Base-by-base conservation (phyloP, 2,113 vertebrate species). In the Rhabdornis inornatus region DNA sequence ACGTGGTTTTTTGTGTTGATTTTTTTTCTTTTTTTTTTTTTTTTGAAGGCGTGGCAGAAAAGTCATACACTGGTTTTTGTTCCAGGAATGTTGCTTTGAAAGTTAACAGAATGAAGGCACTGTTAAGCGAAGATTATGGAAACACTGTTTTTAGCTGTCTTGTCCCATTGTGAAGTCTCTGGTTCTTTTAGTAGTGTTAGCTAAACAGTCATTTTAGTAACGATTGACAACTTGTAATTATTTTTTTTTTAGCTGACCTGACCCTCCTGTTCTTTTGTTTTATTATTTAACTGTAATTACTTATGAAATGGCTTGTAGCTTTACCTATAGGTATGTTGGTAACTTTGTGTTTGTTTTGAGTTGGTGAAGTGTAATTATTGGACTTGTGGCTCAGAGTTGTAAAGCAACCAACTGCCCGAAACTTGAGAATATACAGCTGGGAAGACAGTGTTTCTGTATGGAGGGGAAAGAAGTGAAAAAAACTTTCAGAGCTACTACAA, bases 41-140 rank as follows among this genome's bases (percentile, higher is more conserved):
- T 90, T 77, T 61, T 63, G 65, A 95, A 94, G 82, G 83, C 83
- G 79, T 84, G 74, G 80, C 76, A 65, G 78, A 78, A 78, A 91
- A 94, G 76, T 44, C 83, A 44, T 94, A 49, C 80, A 83, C 81
- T 71, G 25, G 5, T 80, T 97, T 90, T 95, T 97, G 80, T 97
- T 96, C 83, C 92, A 91, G 89, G 94, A 95, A 80, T 89, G 70
- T 94, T 93, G 87, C 78, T 71, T 20, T 90, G 83, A 66, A 93
- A 94, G 40, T 57, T 76, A 35, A 47, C 16, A 87, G 57, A 69
- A 50, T 42, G 40, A 87, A 66, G 50, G 89, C 65, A 74, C 75
- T 95, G 56, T 94, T 90, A 44, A 83, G 30, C 52, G 18, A 45
- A 71, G 59, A 71, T 57, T 52, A 83, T 64, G 71, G 87, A 84